phyloP scores from a whole-genome alignment of 2,113 vertebrate genomes.

The Podarcis cretensis region DNA sequence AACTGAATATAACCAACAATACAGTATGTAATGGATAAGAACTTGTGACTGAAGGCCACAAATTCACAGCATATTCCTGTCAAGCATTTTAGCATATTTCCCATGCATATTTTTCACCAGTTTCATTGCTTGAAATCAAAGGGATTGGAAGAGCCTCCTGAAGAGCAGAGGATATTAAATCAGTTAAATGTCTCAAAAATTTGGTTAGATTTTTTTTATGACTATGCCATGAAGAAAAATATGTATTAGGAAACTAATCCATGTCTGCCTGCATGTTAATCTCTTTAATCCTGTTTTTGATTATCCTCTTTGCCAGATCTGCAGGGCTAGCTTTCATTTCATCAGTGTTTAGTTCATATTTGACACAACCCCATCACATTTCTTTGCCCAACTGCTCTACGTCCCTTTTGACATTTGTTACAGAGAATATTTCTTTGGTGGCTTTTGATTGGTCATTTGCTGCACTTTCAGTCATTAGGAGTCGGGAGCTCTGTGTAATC shows the following conservation, averaged over 20 bases:
- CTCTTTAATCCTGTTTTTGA: slow-evolving; percentile 1
- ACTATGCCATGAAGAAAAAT: neutral
- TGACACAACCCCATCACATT: neutral
- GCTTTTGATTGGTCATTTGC: neutral
- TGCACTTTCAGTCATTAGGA: neutral
- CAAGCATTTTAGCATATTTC: neutral
- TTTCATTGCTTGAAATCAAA: neutral
- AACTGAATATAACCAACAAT: neutral
- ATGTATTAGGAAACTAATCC: neutral
- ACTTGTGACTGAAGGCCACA: neutral
- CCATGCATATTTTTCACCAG: neutral
- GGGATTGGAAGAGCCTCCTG: neutral
- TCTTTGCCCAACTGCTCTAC: neutral
- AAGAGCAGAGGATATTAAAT: neutral
- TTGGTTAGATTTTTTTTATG: neutral
- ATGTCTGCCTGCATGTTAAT: neutral
- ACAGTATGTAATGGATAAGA: neutral
- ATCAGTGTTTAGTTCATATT: neutral
- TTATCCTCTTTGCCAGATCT: neutral
- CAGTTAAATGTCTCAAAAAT: neutral
- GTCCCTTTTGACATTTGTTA: neutral
- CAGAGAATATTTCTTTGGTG: neutral
- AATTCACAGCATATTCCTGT: neutral
- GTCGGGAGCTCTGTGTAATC: no score
- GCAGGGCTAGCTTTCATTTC: neutral